phyloP scores from a whole-genome alignment of 2,113 vertebrate genomes.

The Cathartes aura region DNA sequence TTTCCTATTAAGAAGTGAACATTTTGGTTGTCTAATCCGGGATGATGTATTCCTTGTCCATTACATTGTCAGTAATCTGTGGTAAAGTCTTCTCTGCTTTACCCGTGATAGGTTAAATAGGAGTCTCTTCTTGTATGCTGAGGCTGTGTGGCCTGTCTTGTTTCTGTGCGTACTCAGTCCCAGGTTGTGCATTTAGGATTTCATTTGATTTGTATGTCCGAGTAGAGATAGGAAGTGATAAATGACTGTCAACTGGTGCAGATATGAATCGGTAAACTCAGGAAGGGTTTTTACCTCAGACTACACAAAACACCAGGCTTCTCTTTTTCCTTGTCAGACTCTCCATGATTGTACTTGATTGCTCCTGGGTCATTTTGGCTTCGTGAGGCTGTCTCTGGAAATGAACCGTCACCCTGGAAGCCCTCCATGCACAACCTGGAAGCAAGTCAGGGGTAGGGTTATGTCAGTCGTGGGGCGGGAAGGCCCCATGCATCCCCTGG shows the following conservation, averaged over 20 bases:
- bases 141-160: not conserved
- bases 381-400: not conserved
- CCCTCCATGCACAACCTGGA: rapidly evolving
- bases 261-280: not conserved
- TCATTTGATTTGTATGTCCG: not conserved
- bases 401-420: not conserved
- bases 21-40: not conserved
- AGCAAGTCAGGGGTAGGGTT: not conserved
- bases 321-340: not conserved
- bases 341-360: not conserved
- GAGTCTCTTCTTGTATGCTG: not conserved
- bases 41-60: not conserved
- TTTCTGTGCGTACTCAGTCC: not conserved
- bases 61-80: not conserved
- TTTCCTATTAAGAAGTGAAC: not conserved
- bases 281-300: not conserved
- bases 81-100: not conserved
- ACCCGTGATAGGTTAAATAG: not conserved
- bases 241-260: not conserved
- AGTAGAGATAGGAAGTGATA: not conserved
- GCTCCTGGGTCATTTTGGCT: not conserved
- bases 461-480: rapidly evolving
- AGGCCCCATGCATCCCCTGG: not conserved
- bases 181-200: not conserved
- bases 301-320: not conserved